Evolutionary conservation across 1,140 invertebrate species (phyloP).

Genomic region (Drosophila azteca): DNA sequence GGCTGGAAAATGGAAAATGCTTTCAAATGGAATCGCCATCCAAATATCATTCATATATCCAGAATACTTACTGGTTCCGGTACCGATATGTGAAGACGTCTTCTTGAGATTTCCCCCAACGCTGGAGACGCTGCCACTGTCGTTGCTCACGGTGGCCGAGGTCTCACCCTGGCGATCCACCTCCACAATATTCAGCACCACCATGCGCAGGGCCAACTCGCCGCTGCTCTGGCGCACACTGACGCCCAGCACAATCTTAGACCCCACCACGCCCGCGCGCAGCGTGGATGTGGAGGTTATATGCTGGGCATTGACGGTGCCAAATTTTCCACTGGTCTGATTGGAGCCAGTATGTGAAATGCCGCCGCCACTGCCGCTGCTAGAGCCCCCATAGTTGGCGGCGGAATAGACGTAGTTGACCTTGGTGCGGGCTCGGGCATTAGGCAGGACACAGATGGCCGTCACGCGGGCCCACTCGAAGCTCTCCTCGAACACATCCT

Average conservation of each 20-base stretch:
- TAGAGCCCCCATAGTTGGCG: conserved; percentile 47
- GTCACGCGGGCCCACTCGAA: conserved; percentile 76
- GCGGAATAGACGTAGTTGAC: conserved; percentile 69
- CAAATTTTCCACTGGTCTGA: conserved; percentile 49
- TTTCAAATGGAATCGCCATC: background rate
- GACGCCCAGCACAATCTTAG: conserved; percentile 75
- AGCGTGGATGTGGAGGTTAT: conserved; percentile 77
- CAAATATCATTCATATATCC: background rate
- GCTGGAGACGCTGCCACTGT: conserved; percentile 67
- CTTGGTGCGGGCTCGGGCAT: conserved; percentile 72
- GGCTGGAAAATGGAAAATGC: conserved; percentile 18
- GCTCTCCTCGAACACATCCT: conserved; percentile 74
- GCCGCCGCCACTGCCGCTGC: conserved; percentile 27
- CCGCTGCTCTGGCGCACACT: conserved; percentile 75
- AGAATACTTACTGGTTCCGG: conserved; percentile 39
- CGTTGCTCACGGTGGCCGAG: conserved; percentile 63
- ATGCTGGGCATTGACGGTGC: conserved; percentile 57
- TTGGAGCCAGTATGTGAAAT: conserved; percentile 31
- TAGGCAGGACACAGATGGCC: conserved; percentile 78
- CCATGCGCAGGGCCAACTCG: conserved; percentile 73
- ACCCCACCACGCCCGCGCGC: conserved; percentile 79
- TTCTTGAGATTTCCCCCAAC: conserved; percentile 64
- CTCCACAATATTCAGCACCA: conserved; percentile 75
- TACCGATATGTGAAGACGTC: conserved; percentile 63
- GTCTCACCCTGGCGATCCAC: conserved; percentile 63